A percentile compares a stretch with the other conserved stretches of the same genome.
These are phyloP conservation scores for Penaeus japonicus DNA, from an alignment of 1,140 invertebrate genomes.

Conservation along the genomic window DNA sequence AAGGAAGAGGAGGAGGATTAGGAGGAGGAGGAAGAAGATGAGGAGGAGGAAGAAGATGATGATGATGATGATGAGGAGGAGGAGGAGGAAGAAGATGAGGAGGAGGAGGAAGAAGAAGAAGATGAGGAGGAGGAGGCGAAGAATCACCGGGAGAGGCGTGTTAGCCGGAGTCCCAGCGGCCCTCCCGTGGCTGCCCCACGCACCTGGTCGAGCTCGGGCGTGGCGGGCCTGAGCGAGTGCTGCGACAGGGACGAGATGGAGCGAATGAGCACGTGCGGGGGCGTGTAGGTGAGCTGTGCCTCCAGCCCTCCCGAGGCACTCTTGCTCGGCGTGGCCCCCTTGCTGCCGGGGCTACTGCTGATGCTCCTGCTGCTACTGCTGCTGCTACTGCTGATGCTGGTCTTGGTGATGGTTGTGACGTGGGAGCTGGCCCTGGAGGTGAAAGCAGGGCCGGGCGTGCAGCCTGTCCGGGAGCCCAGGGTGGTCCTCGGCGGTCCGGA, in stretches of 20 bases:
- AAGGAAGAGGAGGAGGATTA: no score
- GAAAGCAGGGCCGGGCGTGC: background rate
- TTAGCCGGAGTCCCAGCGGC: no score
- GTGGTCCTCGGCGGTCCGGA: no score
- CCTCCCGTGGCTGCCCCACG: background rate
- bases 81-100: no score
- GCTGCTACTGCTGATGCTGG: background rate
- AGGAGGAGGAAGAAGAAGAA: no score
- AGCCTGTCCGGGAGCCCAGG: background rate
- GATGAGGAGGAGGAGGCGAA: no score
- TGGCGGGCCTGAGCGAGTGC: conserved; percentile 44
- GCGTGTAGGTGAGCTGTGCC: conserved; percentile 38
- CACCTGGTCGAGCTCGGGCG: conserved; percentile 43
- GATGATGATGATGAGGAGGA: no score
- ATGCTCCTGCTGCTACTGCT: background rate
- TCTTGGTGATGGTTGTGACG: background rate
- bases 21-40: no score
- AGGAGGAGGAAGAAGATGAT: no score
- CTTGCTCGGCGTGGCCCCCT: conserved; percentile 16
- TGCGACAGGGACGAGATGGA: conserved; percentile 51
- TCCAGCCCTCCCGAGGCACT: conserved; percentile 22
- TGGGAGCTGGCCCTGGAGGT: background rate
- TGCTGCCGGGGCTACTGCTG: background rate
- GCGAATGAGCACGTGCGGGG: conserved; percentile 48
- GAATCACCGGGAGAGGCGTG: no score